Base-by-base conservation (phyloP, 2,113 vertebrate species). In the Pygoscelis antarcticus region DNA sequence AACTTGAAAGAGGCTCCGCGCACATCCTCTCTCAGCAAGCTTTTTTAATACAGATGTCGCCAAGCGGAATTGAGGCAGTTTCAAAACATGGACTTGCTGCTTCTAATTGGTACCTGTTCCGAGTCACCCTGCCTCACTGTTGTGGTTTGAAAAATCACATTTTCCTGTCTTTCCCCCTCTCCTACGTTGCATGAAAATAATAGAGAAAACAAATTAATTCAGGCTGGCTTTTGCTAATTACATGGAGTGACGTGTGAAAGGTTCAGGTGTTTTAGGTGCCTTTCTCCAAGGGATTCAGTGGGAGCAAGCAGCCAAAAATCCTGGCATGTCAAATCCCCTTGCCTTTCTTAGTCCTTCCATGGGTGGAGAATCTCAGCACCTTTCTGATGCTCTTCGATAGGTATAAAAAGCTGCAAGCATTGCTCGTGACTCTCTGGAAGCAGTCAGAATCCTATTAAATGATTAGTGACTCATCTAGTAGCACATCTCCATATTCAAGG, bases 391-490 rank as follows among this genome's bases (percentile, higher is more conserved):
- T 64, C 71, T 89, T 88, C 61, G 92, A 58, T 89, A 80, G 68
- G 47, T 61, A 68, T 74, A 38, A 92, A 96, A 89, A 81, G 55
- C 76, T 75, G 60, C 1, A 2, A 64, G 72, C 8, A 0, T 57
- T 62, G 61, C 86, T 89, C 2, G 5, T 34, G 34, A 81, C 55
- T 88, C 52, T 72, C 75, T 80, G 79, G 72, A 85, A 85, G 66
- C 72, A n/a, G 55, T 58, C 36, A 68, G 74, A 76, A 78, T 83
- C 79, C 87, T 81, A 19, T 84, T 82, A 85, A 89, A 82, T 87
- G 72, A 42, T 82, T 85, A 93, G 84, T 93, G 84, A 87, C 84
- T 95, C 95, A 91, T 60, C 61, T 52, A 49, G 74, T 64, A 55
- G 65, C 61, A 44, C 36, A 87, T 87, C 65, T 60, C 72, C 0